These are phyloP conservation scores for Phocoena sinus DNA, from an alignment of 2,113 vertebrate genomes.

Conservation along the genomic window DNA sequence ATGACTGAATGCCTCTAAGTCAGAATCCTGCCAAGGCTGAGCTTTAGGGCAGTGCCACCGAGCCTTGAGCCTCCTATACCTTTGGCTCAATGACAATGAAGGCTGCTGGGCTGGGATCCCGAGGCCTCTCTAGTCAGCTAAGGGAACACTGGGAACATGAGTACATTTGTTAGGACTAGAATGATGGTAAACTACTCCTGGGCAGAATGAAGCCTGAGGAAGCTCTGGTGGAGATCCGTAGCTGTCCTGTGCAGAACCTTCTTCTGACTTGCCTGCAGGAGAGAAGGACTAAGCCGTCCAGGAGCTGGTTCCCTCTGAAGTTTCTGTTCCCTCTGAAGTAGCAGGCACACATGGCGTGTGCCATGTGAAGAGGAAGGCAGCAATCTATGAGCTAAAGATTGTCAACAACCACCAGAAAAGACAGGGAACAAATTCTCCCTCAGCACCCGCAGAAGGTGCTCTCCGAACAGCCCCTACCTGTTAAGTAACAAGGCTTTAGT, in stretches of 20 bases:
- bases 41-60: neutral
- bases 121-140: neutral
- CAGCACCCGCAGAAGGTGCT: neutral
- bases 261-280: neutral
- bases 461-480: neutral
- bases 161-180: neutral
- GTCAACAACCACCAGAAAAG: neutral
- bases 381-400: neutral
- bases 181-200: neutral
- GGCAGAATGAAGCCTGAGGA: neutral
- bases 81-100: neutral
- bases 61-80: too few relatives aligned
- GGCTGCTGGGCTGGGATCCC: accelerated
- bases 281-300: neutral
- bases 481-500: neutral
- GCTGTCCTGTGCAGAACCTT: neutral
- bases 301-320: neutral
- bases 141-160: neutral
- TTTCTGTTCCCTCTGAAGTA: neutral
- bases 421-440: neutral
- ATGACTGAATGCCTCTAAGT: neutral
- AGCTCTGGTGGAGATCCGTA: neutral
- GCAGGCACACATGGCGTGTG: neutral
- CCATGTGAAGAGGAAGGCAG: neutral
- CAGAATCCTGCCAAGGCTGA: neutral